Percentiles rank a stretch among this genome's conserved stretches.
phyloP scores from a whole-genome alignment of 2,797 vertebrate genomes.

The Mormyrops attenuatus region DNA sequence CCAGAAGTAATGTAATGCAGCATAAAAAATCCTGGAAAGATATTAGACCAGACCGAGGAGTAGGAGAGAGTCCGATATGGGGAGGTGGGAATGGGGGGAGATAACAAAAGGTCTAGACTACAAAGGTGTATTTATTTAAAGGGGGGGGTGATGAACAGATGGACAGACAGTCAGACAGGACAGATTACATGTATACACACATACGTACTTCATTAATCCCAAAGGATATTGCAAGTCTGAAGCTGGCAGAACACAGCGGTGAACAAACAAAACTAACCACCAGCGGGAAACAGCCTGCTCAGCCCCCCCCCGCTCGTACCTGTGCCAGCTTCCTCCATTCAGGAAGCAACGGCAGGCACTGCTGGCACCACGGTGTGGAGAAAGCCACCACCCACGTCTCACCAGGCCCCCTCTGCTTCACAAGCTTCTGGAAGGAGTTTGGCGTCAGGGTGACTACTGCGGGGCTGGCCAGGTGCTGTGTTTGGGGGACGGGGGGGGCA shows the following conservation, averaged over 20 bases:
- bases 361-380: slow-evolving; percentile 92
- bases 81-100: not conserved
- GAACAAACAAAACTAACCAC: not conserved
- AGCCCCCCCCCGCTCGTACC: slow-evolving; percentile 52
- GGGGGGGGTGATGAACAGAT: not conserved
- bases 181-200: not conserved
- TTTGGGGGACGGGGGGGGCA: not conserved
- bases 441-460: slow-evolving; percentile 77
- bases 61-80: not conserved
- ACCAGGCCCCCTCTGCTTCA: slow-evolving; percentile 67
- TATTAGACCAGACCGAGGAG: not conserved
- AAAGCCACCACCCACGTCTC: slow-evolving; percentile 90
- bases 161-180: not conserved
- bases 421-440: slow-evolving; percentile 70
- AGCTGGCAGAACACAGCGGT: not conserved
- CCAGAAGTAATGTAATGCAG: not conserved
- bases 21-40: not conserved
- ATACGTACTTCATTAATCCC: not conserved
- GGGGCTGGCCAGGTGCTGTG: slow-evolving; percentile 83
- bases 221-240: not conserved
- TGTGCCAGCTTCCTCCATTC: slow-evolving; percentile 95
- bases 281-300: not conserved
- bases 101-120: not conserved
- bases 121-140: not conserved
- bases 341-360: slow-evolving; percentile 86